Percentiles rank a stretch among this genome's conserved stretches.
Conservation (phyloP, 1,140 invertebrate species). For the Drosophila simulans region DNA sequence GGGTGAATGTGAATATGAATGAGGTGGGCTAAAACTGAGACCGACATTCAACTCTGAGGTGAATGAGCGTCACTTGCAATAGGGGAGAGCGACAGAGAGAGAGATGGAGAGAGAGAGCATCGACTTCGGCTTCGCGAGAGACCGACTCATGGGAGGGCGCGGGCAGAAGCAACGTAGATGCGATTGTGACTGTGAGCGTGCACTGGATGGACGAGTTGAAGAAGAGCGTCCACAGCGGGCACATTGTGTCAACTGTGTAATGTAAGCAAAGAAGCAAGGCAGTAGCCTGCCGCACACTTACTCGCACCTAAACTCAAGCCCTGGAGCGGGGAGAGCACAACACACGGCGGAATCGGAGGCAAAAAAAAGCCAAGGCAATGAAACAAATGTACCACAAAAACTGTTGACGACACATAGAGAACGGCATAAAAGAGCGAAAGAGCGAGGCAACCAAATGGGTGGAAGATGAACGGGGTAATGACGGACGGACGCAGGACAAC, state of each 20-base stretch:
- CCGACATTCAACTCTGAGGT: constrained; percentile 58
- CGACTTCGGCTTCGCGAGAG: constrained; percentile 51
- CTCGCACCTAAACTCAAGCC: constrained; percentile 4
- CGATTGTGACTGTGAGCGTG: constrained; percentile 54
- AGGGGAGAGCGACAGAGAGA: constrained; percentile 25
- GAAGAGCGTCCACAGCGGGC: constrained; percentile 47
- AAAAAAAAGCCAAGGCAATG: constrained; percentile 78
- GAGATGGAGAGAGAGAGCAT: constrained; percentile 31
- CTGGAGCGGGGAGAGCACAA: constrained; percentile 19
- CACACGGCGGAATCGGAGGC: constrained; percentile 54
- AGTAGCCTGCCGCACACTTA: constrained; percentile 63
- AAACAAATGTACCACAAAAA: constrained; percentile 83
- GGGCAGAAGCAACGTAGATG: constrained; percentile 28
- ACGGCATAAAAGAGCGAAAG: constrained; percentile 29
- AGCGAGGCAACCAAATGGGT: constrained; percentile 14
- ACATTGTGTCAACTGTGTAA: constrained; percentile 80
- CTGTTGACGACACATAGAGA: constrained; percentile 74
- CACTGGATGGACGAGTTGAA: constrained; percentile 80
- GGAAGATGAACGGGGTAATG: constrained; percentile 20
- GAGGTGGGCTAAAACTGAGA: constrained; percentile 70
- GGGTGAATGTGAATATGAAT: constrained; percentile 83
- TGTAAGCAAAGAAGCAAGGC: constrained; percentile 74
- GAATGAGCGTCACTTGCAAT: constrained; percentile 80
- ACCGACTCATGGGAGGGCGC: constrained; percentile 38
- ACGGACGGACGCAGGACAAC: constrained; percentile 59